Conservation (phyloP, 2,113 vertebrate genomes). For the Alces alces region DNA sequence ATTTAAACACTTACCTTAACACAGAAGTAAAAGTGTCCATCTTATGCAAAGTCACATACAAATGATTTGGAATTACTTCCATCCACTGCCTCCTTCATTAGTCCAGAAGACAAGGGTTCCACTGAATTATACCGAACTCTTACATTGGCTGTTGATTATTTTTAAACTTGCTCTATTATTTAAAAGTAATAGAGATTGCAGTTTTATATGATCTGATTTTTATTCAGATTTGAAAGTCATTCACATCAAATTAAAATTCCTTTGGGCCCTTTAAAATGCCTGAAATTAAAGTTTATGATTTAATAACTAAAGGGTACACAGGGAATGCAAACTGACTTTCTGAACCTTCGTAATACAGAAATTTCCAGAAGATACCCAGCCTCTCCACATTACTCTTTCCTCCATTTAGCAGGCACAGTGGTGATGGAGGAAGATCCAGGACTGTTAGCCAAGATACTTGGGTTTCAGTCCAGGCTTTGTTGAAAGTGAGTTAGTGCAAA, state of each 20-base stretch:
- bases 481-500: neutral
- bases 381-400: slow-evolving; percentile 38
- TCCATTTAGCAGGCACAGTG: slow-evolving; percentile 22
- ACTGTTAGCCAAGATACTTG: slow-evolving; percentile 14
- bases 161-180: slow-evolving; percentile 65
- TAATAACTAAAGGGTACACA: slow-evolving; percentile 63
- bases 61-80: slow-evolving; percentile 40
- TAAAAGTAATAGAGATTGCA: slow-evolving; percentile 65
- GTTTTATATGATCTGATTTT: slow-evolving; percentile 67
- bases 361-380: slow-evolving; percentile 60
- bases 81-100: slow-evolving; percentile 44
- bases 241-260: slow-evolving; percentile 71
- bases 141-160: slow-evolving; percentile 68
- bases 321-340: slow-evolving; percentile 60
- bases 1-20: slow-evolving; percentile 32
- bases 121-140: slow-evolving; percentile 52
- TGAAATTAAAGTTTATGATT: slow-evolving; percentile 74
- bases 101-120: slow-evolving; percentile 28
- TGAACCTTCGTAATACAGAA: slow-evolving; percentile 60
- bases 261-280: slow-evolving; percentile 61
- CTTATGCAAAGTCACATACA: slow-evolving; percentile 51
- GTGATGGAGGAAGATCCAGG: neutral
- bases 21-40: slow-evolving; percentile 22
- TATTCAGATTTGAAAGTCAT: slow-evolving; percentile 68
- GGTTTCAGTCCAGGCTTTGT: slow-evolving; percentile 17